Base-by-base conservation (phyloP, 1,140 invertebrate species). In the Drosophila busckii region DNA sequence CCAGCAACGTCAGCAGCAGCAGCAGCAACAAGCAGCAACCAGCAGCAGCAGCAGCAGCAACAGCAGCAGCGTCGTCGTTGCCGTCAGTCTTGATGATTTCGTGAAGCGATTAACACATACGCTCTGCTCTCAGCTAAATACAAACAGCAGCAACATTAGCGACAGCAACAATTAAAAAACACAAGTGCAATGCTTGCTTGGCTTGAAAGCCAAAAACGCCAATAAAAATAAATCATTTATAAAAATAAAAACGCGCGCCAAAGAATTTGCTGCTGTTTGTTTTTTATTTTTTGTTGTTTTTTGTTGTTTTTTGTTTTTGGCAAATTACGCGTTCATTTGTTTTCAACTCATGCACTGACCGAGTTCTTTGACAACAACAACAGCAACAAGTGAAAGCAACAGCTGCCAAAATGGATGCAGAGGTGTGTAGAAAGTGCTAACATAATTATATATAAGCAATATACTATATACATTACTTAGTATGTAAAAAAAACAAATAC, bases 71-170 rank as follows among this genome's bases (percentile, higher is more conserved):
- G 32, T 41, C 13, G 45, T 15, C 34, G 34, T 37, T 17, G 37
- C 50, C 59, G 55, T 84, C 73, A 84, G 80, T 84, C 73, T 84
- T 80, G 54, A 75, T 80, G 76, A 80, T 84, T 80, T 82, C 80
- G 80, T 75, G 73, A 63, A 82, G 82, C 82, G 80, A 84, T 84
- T 80, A 84, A 80, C 82, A 84, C 73, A 68, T 62, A 84, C 62
- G 48, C 52, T 49, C 25, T 52, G 67, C 42, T 58, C 69, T 58
- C 17, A 53, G 60, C 49, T 49, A 58, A 41, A 23, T 23, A 44
- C 23, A 38, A 35, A 49, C 45, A 28, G 17, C 31, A 45, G 7
- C 38, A 23, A 10, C 22, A 49, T 17, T 8, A 38, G 8, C 25
- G 44, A 52, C 9, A 49, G 48, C 15, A 54, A 48, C n/a, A 63